Evolutionary conservation across 2,888 invertebrate species (phyloP).

Genomic region (Frankliniella intonsa): DNA sequence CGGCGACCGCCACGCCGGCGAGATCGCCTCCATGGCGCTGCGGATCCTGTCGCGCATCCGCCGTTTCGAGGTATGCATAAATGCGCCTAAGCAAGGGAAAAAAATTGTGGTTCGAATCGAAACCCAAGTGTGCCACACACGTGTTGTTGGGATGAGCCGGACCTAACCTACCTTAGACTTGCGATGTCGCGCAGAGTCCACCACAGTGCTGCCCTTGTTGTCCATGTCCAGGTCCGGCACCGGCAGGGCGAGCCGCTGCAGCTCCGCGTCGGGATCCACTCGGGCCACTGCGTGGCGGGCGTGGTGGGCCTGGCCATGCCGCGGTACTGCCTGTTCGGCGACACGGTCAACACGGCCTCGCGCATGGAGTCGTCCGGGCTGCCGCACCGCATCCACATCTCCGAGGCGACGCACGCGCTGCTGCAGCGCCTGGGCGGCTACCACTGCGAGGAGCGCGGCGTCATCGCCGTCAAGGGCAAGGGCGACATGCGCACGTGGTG

Average conservation of each 20-base stretch:
- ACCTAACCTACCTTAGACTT: no score
- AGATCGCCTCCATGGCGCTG: slow-evolving; percentile 73
- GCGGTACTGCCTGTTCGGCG: slow-evolving; percentile 75
- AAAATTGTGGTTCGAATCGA: no score
- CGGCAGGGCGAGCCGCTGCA: slow-evolving; percentile 62
- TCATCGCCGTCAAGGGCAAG: slow-evolving; percentile 71
- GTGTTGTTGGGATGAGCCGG: no score
- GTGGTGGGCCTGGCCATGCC: slow-evolving; percentile 82
- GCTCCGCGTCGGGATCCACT: slow-evolving; percentile 68
- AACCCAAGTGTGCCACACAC: no score
- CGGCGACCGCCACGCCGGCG: slow-evolving; percentile 68
- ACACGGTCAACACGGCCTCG: slow-evolving; percentile 77
- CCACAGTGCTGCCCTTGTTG: no score
- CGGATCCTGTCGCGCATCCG: slow-evolving; percentile 67
- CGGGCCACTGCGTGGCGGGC: slow-evolving; percentile 73
- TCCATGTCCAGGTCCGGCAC: slow-evolving; percentile 59
- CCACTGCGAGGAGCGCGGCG: slow-evolving; percentile 65
- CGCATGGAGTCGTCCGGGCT: slow-evolving; percentile 75
- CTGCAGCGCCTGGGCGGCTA: slow-evolving; percentile 68
- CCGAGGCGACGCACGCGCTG: slow-evolving; percentile 62
- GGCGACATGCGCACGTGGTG: slow-evolving; percentile 72
- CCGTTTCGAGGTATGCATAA: slow-evolving; percentile 51
- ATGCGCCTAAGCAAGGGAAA: no score
- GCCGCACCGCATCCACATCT: slow-evolving; percentile 70
- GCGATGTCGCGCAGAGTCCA: no score